phyloP scores from a whole-genome alignment of 2,797 vertebrate genomes.

The Peromyscus attwateri region DNA sequence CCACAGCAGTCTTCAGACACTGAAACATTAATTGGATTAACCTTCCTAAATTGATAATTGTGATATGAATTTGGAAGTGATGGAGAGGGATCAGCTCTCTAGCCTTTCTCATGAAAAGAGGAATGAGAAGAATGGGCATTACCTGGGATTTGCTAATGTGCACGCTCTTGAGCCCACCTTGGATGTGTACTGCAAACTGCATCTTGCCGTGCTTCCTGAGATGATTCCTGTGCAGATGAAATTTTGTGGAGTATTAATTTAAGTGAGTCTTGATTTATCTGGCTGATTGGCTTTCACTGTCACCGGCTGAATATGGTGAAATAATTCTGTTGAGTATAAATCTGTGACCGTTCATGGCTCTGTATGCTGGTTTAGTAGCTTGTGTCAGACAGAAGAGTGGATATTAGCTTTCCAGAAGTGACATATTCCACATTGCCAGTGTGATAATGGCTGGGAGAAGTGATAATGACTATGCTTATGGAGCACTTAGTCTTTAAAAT shows the following conservation, averaged over 20 bases:
- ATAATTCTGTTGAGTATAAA: background rate
- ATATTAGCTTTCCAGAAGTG: conserved; percentile 62
- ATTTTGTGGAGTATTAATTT: background rate
- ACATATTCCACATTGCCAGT: conserved; percentile 57
- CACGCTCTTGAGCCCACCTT: background rate
- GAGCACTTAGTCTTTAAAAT: conserved; percentile 71
- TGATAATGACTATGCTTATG: conserved; percentile 52
- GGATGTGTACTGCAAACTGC: background rate
- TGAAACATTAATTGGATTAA: background rate
- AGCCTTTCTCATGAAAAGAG: background rate
- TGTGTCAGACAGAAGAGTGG: conserved; percentile 55
- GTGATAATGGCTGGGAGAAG: conserved; percentile 64
- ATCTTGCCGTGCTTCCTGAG: background rate
- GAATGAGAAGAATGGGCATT: background rate
- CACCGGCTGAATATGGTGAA: background rate
- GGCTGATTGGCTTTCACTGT: background rate
- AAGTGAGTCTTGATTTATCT: conserved; percentile 8
- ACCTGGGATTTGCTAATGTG: background rate
- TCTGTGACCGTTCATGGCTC: conserved; percentile 40
- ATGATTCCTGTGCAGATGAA: background rate
- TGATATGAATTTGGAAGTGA: conserved; percentile 10
- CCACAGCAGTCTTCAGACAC: background rate
- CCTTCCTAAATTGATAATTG: background rate
- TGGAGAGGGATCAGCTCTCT: background rate
- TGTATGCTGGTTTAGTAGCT: conserved; percentile 43